A percentile compares a stretch with the other conserved stretches of the same genome.
These are phyloP conservation scores for Pachypanchax playfairii DNA, from an alignment of 2,113 vertebrate species.

Conservation along the genomic window DNA sequence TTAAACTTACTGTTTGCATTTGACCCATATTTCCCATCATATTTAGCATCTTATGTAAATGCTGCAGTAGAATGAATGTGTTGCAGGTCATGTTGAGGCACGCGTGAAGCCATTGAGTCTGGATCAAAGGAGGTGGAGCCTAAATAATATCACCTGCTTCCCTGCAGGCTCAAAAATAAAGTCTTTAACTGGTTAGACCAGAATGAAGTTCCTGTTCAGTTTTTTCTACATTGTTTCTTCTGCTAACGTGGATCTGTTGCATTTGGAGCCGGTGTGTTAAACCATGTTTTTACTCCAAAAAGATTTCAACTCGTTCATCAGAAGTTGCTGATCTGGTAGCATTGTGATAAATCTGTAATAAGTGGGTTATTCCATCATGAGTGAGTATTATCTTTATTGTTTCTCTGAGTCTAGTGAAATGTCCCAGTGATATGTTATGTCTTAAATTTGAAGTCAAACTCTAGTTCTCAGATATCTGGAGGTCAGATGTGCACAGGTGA, in stretches of 20 bases:
- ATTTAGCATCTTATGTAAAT: background rate
- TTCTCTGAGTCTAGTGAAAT: background rate
- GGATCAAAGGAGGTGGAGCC: constrained; percentile 39
- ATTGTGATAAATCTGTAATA: constrained; percentile 22
- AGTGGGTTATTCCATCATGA: constrained; percentile 18
- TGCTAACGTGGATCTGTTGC: constrained; percentile 9
- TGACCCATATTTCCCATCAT: constrained; percentile 10
- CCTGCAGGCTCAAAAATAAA: constrained; percentile 36
- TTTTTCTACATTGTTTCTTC: background rate
- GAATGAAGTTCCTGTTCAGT: background rate
- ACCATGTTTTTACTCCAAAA: background rate
- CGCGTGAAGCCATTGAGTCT: constrained; percentile 21
- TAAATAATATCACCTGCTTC: constrained; percentile 33
- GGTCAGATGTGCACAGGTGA: too few species aligned
- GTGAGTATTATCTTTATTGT: constrained; percentile 47
- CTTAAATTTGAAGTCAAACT: too few species aligned
- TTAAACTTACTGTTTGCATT: background rate
- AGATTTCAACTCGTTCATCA: background rate
- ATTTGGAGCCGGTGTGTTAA: background rate
- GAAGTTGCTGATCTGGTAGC: constrained; percentile 4
- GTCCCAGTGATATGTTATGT: too few species aligned
- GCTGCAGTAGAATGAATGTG: background rate
- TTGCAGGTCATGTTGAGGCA: constrained; percentile 49
- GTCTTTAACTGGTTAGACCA: constrained; percentile 12
- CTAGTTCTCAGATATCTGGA: too few species aligned